Conservation (phyloP, 2,888 invertebrate genomes). For the Augiades crinisus region DNA sequence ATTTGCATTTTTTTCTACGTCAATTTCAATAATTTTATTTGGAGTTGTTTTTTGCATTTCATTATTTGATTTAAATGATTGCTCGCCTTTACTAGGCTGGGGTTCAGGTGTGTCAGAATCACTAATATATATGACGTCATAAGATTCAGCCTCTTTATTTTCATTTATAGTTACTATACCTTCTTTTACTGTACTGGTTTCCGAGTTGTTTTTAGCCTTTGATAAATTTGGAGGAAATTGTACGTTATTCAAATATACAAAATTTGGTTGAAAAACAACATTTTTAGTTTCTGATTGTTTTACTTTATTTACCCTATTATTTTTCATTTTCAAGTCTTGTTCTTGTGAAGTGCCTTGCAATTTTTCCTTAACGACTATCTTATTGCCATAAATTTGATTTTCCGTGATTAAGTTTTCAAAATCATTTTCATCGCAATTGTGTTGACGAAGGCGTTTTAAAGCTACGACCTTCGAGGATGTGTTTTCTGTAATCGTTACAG, state of each 20-base stretch:
- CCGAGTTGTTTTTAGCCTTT: slow-evolving; percentile 67
- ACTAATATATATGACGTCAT: slow-evolving; percentile 30
- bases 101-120: slow-evolving; percentile 39
- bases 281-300: slow-evolving; percentile 48
- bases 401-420: slow-evolving; percentile 79
- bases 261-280: slow-evolving; percentile 67
- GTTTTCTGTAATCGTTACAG: slow-evolving; percentile 41
- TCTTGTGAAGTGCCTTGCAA: slow-evolving; percentile 66
- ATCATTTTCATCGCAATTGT: slow-evolving; percentile 75
- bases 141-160: slow-evolving; percentile 42
- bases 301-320: slow-evolving; percentile 39
- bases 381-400: slow-evolving; percentile 79
- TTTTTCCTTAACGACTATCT: slow-evolving; percentile 81
- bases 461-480: slow-evolving; percentile 70
- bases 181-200: slow-evolving; percentile 42
- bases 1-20: too few species aligned
- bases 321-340: slow-evolving; percentile 59
- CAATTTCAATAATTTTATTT: too few species aligned
- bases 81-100: slow-evolving; percentile 52
- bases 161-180: slow-evolving; percentile 44
- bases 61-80: slow-evolving; percentile 54
- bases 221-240: slow-evolving; percentile 71
- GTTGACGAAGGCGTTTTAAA: slow-evolving; percentile 71
- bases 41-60: too few species aligned
- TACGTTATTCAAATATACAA: slow-evolving; percentile 70